These are phyloP conservation scores for Callocephalon fimbriatum DNA, from an alignment of 2,113 vertebrate genomes.

Conservation along the genomic window DNA sequence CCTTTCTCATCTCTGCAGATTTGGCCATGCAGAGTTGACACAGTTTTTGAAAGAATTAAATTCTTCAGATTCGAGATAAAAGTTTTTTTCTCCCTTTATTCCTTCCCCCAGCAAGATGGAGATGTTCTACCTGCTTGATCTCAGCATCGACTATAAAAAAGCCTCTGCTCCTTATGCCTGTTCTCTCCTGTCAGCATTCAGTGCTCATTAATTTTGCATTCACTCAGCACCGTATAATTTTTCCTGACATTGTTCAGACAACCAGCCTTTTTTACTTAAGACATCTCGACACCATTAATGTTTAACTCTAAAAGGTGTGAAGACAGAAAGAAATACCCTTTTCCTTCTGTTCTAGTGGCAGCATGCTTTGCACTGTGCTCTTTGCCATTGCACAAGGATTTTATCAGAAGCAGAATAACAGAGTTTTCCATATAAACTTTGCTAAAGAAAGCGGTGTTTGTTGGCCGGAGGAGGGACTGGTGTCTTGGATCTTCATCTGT, in stretches of 20 bases:
- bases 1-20: background rate
- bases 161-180: background rate
- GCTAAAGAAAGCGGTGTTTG: background rate
- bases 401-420: background rate
- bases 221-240: constrained; percentile 20
- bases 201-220: constrained; percentile 24
- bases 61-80: background rate
- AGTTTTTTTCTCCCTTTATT: background rate
- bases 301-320: background rate
- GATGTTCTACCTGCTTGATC: constrained; percentile 23
- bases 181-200: background rate
- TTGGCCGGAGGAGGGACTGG: background rate
- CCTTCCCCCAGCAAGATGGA: background rate
- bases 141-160: background rate
- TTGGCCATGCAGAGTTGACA: background rate
- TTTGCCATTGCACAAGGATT: background rate
- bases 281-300: background rate
- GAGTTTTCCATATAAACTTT: background rate
- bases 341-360: background rate
- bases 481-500: background rate
- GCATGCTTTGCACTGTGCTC: background rate
- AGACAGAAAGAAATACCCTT: background rate
- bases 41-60: background rate
- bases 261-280: background rate
- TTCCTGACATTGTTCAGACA: constrained; percentile 39